phyloP scores from a whole-genome alignment of 2,888 invertebrate genomes.

The Sclerodermus sp. region DNA sequence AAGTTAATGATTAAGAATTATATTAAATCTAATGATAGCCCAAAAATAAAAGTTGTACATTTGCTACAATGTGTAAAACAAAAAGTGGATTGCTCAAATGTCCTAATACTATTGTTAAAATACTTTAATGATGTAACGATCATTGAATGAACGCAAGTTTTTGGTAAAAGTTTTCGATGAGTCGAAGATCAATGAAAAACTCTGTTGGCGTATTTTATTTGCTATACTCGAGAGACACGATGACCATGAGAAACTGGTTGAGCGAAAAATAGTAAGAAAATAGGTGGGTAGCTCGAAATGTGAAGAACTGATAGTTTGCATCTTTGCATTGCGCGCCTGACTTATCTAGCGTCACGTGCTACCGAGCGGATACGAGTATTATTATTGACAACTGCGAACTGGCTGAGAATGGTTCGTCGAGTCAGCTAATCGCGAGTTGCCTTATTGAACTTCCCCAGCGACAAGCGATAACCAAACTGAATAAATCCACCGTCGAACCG shows the following conservation, averaged over 20 bases:
- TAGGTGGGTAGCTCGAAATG: neutral
- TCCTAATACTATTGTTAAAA: too few species aligned
- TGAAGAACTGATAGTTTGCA: neutral
- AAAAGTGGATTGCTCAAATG: neutral
- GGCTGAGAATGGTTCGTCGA: conserved; percentile 19
- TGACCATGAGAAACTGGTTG: too few species aligned
- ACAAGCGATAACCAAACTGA: conserved; percentile 45
- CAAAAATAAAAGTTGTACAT: conserved; percentile 40
- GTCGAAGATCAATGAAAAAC: too few species aligned
- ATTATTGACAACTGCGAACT: conserved; percentile 13
- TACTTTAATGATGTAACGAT: too few species aligned
- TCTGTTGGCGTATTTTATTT: too few species aligned
- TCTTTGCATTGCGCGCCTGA: too few species aligned
- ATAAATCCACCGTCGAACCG: conserved; percentile 46
- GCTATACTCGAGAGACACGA: too few species aligned
- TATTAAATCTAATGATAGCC: conserved; percentile 37
- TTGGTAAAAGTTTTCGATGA: too few species aligned
- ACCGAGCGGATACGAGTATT: neutral
- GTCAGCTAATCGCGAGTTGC: conserved; percentile 36
- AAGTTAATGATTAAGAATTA: conserved; percentile 39
- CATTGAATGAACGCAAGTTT: too few species aligned
- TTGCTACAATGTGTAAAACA: conserved; percentile 23
- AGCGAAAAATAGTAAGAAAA: neutral
- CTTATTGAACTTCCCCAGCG: conserved; percentile 45
- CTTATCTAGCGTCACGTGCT: neutral